A percentile compares a stretch with the other conserved stretches of the same genome.
Evolutionary conservation across 2,888 invertebrate species (phyloP).

Genomic region (Chironomus riparius): DNA sequence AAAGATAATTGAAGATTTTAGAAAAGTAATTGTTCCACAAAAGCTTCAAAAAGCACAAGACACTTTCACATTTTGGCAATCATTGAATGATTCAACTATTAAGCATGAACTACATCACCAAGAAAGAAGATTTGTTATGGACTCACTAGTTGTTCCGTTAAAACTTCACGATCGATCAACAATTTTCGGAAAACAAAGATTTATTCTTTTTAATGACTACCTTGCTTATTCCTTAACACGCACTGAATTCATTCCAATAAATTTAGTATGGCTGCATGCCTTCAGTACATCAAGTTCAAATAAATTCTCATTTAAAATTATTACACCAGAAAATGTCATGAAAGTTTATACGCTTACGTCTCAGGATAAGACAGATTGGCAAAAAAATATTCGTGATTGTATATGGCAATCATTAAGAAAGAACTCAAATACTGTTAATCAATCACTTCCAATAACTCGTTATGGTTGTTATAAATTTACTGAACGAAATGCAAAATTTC

Average conservation of each 20-base stretch:
- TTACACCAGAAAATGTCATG: conserved; percentile 69
- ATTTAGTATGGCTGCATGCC: conserved; percentile 71
- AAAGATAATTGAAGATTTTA: conserved; percentile 63
- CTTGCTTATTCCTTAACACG: conserved; percentile 67
- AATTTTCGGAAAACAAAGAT: conserved; percentile 46
- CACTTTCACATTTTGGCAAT: conserved; percentile 39
- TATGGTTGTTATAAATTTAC: conserved; percentile 64
- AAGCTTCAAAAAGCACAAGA: conserved; percentile 37
- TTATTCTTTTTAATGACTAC: conserved; percentile 72
- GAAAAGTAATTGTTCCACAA: conserved; percentile 32
- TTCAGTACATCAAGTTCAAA: conserved; percentile 55
- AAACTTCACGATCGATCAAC: conserved; percentile 34
- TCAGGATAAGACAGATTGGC: conserved; percentile 70
- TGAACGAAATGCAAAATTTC: conserved; percentile 56
- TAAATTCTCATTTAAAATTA: conserved; percentile 57
- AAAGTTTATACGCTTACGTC: conserved; percentile 56
- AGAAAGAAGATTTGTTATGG: conserved; percentile 65
- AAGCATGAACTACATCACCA: conserved; percentile 39
- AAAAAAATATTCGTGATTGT: conserved; percentile 62
- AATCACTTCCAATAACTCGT: conserved; percentile 50
- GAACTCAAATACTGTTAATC: neutral
- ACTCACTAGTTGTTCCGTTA: conserved; percentile 63
- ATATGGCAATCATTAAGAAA: conserved; percentile 53
- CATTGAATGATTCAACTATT: conserved; percentile 29
- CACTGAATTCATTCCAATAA: conserved; percentile 57